These are phyloP conservation scores for Brachionus plicatilis DNA, from an alignment of 1,140 invertebrate genomes.

Conservation along the genomic window DNA sequence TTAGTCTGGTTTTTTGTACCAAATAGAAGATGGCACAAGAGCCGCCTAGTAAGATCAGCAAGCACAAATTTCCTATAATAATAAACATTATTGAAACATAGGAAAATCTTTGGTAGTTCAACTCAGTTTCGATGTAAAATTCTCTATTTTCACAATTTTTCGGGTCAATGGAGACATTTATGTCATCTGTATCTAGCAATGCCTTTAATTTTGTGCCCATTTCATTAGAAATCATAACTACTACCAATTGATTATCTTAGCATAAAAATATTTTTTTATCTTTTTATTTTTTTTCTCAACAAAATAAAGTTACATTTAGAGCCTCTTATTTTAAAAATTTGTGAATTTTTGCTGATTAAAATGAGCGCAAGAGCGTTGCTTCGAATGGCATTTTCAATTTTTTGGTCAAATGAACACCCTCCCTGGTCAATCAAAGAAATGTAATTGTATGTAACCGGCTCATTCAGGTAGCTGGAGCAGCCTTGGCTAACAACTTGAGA, in stretches of 20 bases:
- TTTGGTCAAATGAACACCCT: not conserved
- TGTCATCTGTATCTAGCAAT: not conserved
- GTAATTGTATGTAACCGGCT: not conserved
- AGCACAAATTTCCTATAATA: conserved; percentile 7
- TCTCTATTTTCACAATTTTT: conserved; percentile 25
- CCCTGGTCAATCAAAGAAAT: not conserved
- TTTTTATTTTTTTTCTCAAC: not conserved
- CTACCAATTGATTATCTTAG: not conserved
- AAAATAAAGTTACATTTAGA: not conserved
- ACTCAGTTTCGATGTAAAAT: conserved; percentile 6
- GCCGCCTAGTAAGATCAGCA: not conserved
- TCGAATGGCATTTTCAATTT: not conserved
- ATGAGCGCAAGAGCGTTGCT: not conserved
- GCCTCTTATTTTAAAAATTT: conserved; percentile 6
- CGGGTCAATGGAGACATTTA: not conserved
- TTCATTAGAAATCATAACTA: conserved; percentile 2
- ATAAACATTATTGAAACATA: conserved; percentile 32
- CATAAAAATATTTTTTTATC: not conserved
- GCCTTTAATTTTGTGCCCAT: not conserved
- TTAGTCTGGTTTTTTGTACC: not conserved
- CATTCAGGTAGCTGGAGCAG: not conserved
- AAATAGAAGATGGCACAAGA: not conserved
- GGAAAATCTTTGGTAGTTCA: not conserved
- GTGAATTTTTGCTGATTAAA: conserved; percentile 10
- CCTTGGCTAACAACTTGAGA: not conserved